Percentiles rank a stretch among this genome's conserved stretches.
These are phyloP conservation scores for Epinephelus lanceolatus DNA, from an alignment of 2,113 vertebrate genomes.

Conservation along the genomic window DNA sequence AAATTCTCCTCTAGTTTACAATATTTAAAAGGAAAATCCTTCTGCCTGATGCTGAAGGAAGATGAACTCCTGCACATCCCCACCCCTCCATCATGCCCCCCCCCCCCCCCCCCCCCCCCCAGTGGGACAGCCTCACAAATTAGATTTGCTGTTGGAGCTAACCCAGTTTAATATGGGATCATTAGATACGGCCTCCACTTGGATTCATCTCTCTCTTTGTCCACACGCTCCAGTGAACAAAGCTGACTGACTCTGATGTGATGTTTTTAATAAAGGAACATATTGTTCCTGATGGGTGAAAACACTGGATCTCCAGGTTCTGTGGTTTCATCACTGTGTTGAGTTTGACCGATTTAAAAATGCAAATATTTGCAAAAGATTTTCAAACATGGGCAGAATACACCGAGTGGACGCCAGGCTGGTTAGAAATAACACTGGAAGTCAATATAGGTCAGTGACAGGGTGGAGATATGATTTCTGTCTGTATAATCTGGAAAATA, in stretches of 20 bases:
- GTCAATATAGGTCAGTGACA: too few relatives aligned
- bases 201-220: slow-evolving; percentile 24
- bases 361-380: neutral
- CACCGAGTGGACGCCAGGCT: too few relatives aligned
- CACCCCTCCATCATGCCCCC: neutral
- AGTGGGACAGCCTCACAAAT: slow-evolving; percentile 27
- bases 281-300: neutral
- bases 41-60: slow-evolving; percentile 15
- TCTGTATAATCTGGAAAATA: too few relatives aligned
- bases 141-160: slow-evolving; percentile 24
- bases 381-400: neutral
- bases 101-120: neutral
- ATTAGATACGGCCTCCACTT: slow-evolving; percentile 2
- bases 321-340: neutral
- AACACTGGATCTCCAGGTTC: neutral
- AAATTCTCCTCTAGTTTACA: neutral
- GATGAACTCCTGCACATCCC: neutral
- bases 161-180: slow-evolving; percentile 48
- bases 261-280: slow-evolving; percentile 37
- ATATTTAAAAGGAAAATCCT: neutral
- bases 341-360: neutral
- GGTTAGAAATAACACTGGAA: too few relatives aligned
- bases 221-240: slow-evolving; percentile 43
- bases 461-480: too few relatives aligned
- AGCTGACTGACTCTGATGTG: slow-evolving; percentile 26